phyloP scores from a whole-genome alignment of 1,140 invertebrate genomes.

The Hylaeus anthracinus region DNA sequence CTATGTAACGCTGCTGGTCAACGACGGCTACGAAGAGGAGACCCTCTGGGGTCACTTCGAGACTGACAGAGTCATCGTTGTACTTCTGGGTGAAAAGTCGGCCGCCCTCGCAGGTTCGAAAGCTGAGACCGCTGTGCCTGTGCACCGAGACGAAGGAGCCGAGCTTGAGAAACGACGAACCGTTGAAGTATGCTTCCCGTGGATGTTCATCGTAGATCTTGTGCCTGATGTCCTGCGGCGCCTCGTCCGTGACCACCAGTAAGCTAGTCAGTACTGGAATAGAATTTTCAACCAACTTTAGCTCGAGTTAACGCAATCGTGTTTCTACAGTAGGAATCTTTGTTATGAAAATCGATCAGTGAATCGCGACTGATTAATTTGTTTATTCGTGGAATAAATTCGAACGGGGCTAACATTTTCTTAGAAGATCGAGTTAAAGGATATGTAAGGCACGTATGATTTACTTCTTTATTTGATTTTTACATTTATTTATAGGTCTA shows the following conservation, averaged over 20 bases:
- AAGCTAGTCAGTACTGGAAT: conserved; percentile 69
- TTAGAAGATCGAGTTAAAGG: too few relatives aligned
- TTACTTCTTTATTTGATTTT: too few relatives aligned
- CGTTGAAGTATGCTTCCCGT: conserved; percentile 91
- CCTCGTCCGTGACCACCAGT: conserved; percentile 59
- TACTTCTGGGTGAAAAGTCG: conserved; percentile 87
- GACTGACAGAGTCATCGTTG: conserved; percentile 85
- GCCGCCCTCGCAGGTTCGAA: conserved; percentile 89
- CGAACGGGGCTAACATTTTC: too few relatives aligned
- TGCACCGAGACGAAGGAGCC: conserved; percentile 87
- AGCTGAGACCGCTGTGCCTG: conserved; percentile 89
- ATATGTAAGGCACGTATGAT: too few relatives aligned
- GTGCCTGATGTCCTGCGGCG: conserved; percentile 59
- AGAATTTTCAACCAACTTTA: conserved; percentile 11
- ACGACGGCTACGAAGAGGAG: conserved; percentile 84
- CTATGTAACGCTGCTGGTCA: conserved; percentile 82
- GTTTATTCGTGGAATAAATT: too few relatives aligned
- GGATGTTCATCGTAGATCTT: conserved; percentile 74
- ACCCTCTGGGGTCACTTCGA: conserved; percentile 85
- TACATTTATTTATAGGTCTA: too few relatives aligned
- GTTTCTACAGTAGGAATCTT: too few relatives aligned
- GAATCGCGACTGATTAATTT: too few relatives aligned
- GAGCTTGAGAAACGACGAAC: conserved; percentile 87
- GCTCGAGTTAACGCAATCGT: background rate
- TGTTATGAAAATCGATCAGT: too few relatives aligned